Evolutionary conservation across 2,888 invertebrate genomes (phyloP).

Genomic region (Eupsilia transversa): DNA sequence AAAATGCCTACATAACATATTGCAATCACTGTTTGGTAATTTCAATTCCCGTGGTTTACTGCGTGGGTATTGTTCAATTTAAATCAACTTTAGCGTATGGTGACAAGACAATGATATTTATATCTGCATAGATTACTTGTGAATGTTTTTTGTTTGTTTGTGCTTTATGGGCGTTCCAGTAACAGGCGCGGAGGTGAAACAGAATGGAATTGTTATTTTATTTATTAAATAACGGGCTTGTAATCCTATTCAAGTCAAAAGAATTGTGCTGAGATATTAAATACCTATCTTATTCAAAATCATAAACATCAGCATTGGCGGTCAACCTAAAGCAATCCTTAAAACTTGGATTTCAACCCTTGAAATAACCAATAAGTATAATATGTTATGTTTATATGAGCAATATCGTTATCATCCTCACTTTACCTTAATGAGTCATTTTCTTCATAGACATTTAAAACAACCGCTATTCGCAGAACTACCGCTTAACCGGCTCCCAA

Average conservation of each 20-base stretch:
- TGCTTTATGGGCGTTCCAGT: slow-evolving; percentile 38
- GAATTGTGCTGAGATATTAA: slow-evolving; percentile 5
- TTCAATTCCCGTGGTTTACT: slow-evolving; percentile 55
- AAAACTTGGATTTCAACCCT: neutral
- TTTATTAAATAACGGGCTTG: neutral
- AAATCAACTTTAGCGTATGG: slow-evolving; percentile 57
- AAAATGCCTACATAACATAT: slow-evolving; percentile 44
- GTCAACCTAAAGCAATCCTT: neutral
- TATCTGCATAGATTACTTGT: slow-evolving; percentile 51
- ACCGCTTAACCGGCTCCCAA: neutral
- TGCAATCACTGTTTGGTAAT: slow-evolving; percentile 65
- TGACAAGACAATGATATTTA: slow-evolving; percentile 63
- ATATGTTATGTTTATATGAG: neutral
- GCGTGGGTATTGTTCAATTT: slow-evolving; percentile 66
- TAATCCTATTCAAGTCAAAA: neutral
- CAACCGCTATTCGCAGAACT: neutral
- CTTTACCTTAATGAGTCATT: neutral
- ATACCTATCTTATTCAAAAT: slow-evolving; percentile 5
- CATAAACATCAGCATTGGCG: neutral
- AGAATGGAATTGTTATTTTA: slow-evolving; percentile 16
- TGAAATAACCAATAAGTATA: neutral
- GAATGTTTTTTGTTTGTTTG: slow-evolving; percentile 49
- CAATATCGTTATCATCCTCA: neutral
- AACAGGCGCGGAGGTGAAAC: slow-evolving; percentile 21
- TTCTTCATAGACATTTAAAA: neutral